Base-by-base conservation (phyloP, 2,113 vertebrate species). In the Toxostoma redivivum region DNA sequence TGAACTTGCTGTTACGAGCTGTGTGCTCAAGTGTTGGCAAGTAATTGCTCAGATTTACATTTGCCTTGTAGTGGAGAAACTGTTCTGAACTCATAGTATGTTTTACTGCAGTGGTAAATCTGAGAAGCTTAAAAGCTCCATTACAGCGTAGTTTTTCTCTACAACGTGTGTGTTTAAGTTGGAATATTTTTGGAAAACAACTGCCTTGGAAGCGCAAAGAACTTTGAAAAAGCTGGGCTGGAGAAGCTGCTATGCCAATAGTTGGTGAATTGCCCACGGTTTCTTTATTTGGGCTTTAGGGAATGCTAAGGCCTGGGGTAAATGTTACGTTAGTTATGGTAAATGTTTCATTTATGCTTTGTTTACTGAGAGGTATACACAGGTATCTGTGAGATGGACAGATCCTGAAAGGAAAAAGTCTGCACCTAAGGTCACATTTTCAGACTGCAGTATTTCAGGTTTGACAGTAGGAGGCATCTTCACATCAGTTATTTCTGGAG, bases 381-480 rank as follows among this genome's bases (percentile, higher is more conserved):
- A 27, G 1, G 11, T 80, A 4, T 60, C 9, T 9, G 44, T 20
- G 53, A 76, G n/a, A 48, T 51, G 50, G 57, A 81, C n/a, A n/a
- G 5, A 56, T 85, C 4, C 6, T n/a, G 16, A n/a, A 42, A 37
- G 19, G 40, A 64, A 16, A 16, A 28, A 22, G 19, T 10, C 27
- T 65, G 58, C 22, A 15, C 5, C 20, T 17, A 18, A 14, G 22
- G 37, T 79, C 23, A 23, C 23, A 5, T 30, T 5, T 53, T 20
- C 51, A 47, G 69, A 42, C 50, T 97, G 95, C 69, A 89, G 80
- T 97, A 42, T 27, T 83, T 86, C 35, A 60, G 12, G 7, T 40
- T 90, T 94, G 45, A 60, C 98, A 74, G 96, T 95, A 98, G 98
- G 97, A 67, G 98, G 97, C 97, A 64, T 62, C 78, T 72, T 81